Evolutionary conservation across 1,140 invertebrate genomes (phyloP).

Genomic region (silkworm (Bombyx mori)): DNA sequence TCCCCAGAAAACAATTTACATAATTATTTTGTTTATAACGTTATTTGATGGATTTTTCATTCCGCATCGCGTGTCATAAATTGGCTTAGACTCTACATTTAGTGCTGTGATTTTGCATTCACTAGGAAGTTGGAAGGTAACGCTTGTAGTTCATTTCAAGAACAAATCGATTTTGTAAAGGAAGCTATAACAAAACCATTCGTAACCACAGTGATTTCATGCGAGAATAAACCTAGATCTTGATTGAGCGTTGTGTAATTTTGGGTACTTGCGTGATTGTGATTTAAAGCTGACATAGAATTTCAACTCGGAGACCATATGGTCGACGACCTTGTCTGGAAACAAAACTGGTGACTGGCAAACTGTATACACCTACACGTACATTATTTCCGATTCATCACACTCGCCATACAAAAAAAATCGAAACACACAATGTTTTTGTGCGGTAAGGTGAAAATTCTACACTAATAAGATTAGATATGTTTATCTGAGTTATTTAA

Average conservation of each 20-base stretch:
- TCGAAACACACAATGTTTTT: conserved; percentile 6
- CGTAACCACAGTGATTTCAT: background rate
- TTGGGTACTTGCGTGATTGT: conserved; percentile 15
- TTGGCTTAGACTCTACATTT: no score
- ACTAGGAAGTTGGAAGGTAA: no score
- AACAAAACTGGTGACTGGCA: conserved; percentile 18
- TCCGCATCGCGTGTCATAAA: no score
- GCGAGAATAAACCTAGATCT: background rate
- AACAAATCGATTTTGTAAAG: no score
- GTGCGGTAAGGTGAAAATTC: conserved; percentile 3
- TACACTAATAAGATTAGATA: conserved; percentile 10
- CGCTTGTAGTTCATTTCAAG: no score
- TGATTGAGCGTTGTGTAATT: conserved; percentile 10
- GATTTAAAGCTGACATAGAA: background rate
- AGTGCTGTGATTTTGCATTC: no score
- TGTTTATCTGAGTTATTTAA: conserved; percentile 18
- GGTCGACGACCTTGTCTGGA: conserved; percentile 36
- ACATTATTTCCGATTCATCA: conserved; percentile 26
- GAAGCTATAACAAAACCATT: background rate
- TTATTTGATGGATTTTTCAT: no score
- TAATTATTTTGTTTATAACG: no score
- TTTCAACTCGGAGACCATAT: conserved; percentile 29
- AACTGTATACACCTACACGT: conserved; percentile 31
- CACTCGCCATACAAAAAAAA: conserved; percentile 10
- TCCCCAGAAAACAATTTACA: no score